Base-by-base conservation (phyloP, 2,797 vertebrate genomes). In the Mionectes olivaceus region DNA sequence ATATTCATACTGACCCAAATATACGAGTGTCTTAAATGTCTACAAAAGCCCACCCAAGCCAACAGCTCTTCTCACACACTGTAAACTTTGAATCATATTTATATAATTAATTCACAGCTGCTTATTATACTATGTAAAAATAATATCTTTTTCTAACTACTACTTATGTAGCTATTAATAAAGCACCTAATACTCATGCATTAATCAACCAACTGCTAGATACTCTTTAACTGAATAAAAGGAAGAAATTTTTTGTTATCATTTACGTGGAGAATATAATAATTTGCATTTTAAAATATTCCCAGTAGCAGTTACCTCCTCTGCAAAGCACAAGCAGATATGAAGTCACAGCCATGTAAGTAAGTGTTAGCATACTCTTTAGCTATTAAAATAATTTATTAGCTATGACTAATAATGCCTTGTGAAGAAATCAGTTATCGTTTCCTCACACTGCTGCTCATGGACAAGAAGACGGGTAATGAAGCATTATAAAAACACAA, bases 361-460 rank as follows among this genome's bases (percentile, higher is more conserved):
- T 80, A 12, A 28, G 28, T 63, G 32, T 33, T 49, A 90, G 70
- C 35, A 83, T n/a, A 71, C 28, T 81, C 69, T 43, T 87, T 11
- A 88, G 73, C 70, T 71, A 78, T 67, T 77, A 63, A 89, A 76
- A 84, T 75, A 5, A 65, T 89, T 89, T 70, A 92, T 84, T 87
- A 93, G 57, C 56, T 73, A 70, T 22, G 33, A 61, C 44, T 86
- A 78, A 88, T 81, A 70, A 91, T 53, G 73, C n/a, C 65, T 56
- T 64, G 41, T 49, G 60, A 93, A 94, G 73, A 88, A 83, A 93
- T 71, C 32, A 68, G 33, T 83, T 88, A 73, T 77, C 33, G 33
- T 64, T 95, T 81, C 80, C 69, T 90, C 27, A 75, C 39, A 80
- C 81, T 69, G 47, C 49, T 63, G 74, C 22, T 79, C 44, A 74